phyloP scores from a whole-genome alignment of 2,113 vertebrate species.

The Heloderma charlesbogerti region DNA sequence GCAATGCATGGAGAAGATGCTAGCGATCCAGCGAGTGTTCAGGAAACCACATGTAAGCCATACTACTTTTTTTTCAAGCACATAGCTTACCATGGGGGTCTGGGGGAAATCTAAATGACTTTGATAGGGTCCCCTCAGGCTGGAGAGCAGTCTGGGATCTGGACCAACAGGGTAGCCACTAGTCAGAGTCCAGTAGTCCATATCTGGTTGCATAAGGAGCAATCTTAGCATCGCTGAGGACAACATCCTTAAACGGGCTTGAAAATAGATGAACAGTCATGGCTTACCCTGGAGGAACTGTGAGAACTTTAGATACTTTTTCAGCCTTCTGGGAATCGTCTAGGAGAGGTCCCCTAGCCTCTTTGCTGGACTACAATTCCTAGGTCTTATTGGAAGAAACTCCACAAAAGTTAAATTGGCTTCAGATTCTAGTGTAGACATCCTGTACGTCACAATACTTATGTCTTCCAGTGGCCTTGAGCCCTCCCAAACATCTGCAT shows the following conservation, averaged over 20 bases:
- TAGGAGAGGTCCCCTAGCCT: neutral
- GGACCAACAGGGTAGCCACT: neutral
- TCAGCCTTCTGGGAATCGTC: neutral
- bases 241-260: neutral
- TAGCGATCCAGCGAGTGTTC: slow-evolving; percentile 87
- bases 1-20: slow-evolving; percentile 88
- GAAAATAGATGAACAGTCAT: neutral
- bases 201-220: neutral
- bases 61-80: neutral
- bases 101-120: no score
- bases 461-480: slow-evolving; percentile 78
- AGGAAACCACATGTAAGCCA: slow-evolving; percentile 85
- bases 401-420: no score
- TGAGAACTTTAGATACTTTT: neutral
- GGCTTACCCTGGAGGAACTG: neutral
- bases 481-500: slow-evolving; percentile 75
- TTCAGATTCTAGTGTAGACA: neutral
- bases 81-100: neutral
- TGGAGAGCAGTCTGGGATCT: neutral
- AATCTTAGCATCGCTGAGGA: neutral
- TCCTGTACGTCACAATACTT: neutral
- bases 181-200: no score
- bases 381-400: neutral
- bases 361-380: neutral
- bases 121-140: neutral